Percentiles rank a stretch among this genome's conserved stretches.
Conservation (phyloP, 2,888 invertebrate genomes). For the Choreutis nemorana region DNA sequence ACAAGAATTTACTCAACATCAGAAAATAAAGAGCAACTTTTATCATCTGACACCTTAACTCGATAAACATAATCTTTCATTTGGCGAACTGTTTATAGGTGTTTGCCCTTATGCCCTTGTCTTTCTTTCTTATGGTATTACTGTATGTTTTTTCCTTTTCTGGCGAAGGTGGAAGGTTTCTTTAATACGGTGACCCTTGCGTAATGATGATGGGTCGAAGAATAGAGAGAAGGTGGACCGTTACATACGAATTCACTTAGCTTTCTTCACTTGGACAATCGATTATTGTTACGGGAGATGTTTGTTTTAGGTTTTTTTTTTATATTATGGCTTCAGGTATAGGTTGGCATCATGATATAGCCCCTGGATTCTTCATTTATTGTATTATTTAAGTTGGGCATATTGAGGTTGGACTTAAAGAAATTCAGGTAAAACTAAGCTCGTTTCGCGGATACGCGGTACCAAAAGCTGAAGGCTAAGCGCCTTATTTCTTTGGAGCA, state of each 20-base stretch:
- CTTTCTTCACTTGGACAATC: constrained; percentile 15
- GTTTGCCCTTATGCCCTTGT: constrained; percentile 21
- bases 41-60: constrained; percentile 56
- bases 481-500: no score
- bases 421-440: no score
- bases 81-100: constrained; percentile 52
- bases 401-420: no score
- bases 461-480: no score
- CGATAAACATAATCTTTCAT: constrained; percentile 65
- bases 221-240: constrained; percentile 48
- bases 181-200: constrained; percentile 16
- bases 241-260: constrained; percentile 62
- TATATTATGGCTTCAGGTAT: no score
- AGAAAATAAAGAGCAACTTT: constrained; percentile 46
- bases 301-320: no score
- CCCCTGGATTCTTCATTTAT: no score
- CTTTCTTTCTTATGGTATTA: constrained; percentile 5
- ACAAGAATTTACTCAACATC: constrained; percentile 35
- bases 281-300: constrained; percentile 19
- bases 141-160: constrained; percentile 20
- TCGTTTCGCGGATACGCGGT: no score
- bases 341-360: no score
- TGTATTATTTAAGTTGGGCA: no score
- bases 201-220: constrained; percentile 59
- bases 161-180: constrained; percentile 32